Base-by-base conservation (phyloP, 2,888 invertebrate species). In the Bursaphelenchus okinawaensis region DNA sequence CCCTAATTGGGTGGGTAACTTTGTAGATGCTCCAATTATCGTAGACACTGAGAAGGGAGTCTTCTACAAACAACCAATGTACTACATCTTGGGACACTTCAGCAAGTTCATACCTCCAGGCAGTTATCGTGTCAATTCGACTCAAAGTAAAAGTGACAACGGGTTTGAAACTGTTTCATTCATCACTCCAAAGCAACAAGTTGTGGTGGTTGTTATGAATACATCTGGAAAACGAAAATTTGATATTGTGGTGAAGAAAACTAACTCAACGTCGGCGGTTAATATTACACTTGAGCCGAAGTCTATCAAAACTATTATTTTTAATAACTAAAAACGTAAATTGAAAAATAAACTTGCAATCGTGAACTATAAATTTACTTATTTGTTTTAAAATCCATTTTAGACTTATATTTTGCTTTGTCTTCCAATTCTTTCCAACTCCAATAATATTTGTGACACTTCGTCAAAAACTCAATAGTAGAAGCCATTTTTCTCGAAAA, bases 51-150 rank as follows among this genome's bases (percentile, higher is more conserved):
- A 91, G 83, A 40, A 40, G 40, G n/a, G 6, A n/a, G 40, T 40
- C 40, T 91, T 92, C 83, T 90, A 90, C 80, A 92, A 92, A 77
- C 91, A 93, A 77, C 92, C 93, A 0, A 89, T 90, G 87, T 93
- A 87, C 83, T 93, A 93, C 82, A 89, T 88, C 0, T 84, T 93
- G 81, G 90, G 90, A 0, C 93, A 93, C 83, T 85, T 87, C 63
- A 27, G 27, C 24, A 61, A 61, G 29, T 61, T 61, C 58, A 60
- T 61, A 16, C 61, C 60, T 19, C 61, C 55, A 12, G 55, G 26
- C 23, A 58, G 57, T 12, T 40, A 40, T 40, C 40, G 40, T 16
- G n/a, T 40, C n/a, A 12, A 40, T 16, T 16, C n/a, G 40, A 40
- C 40, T 40, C 40, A 40, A 40, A 40, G 40, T n/a, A n/a, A 16